A percentile compares a stretch with the other conserved stretches of the same genome.
Evolutionary conservation across 1,140 invertebrate species (phyloP).

Genomic region (Proales similis): DNA sequence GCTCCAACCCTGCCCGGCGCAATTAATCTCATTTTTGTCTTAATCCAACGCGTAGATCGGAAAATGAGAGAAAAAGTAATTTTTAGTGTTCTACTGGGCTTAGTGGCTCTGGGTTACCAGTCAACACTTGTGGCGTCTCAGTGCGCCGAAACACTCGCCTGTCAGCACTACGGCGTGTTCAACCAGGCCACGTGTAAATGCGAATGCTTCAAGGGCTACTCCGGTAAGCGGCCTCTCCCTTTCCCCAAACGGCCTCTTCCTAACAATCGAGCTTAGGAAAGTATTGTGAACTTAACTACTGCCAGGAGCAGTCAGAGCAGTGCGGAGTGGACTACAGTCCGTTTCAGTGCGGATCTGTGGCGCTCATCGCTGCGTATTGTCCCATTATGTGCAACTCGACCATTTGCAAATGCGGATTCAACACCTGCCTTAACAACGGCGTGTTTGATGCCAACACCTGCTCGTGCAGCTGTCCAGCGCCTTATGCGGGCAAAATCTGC

Average conservation of each 20-base stretch:
- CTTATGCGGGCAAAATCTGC: constrained; percentile 11
- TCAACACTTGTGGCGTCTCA: no score
- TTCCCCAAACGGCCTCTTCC: background rate
- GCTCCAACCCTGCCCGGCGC: no score
- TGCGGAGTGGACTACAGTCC: background rate
- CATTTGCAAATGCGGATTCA: constrained; percentile 20
- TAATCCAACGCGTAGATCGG: no score
- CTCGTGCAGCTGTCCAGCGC: background rate
- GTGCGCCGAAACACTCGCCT: background rate
- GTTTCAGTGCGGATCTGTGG: background rate
- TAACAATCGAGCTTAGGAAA: constrained; percentile 1
- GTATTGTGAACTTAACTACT: constrained; percentile 14
- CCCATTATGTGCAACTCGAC: constrained; percentile 9
- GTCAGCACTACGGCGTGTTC: constrained; percentile 6
- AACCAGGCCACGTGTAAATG: constrained; percentile 2
- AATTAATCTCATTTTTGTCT: no score
- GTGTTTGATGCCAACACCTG: constrained; percentile 2
- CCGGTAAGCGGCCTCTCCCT: background rate
- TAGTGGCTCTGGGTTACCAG: no score
- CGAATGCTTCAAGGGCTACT: constrained; percentile 21
- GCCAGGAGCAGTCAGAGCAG: background rate
- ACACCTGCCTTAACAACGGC: constrained; percentile 16
- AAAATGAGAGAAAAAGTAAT: no score
- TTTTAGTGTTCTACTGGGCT: no score
- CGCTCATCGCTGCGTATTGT: constrained; percentile 1